Conservation (phyloP, 2,797 vertebrate genomes). For the Eleutherodactylus coqui region DNA sequence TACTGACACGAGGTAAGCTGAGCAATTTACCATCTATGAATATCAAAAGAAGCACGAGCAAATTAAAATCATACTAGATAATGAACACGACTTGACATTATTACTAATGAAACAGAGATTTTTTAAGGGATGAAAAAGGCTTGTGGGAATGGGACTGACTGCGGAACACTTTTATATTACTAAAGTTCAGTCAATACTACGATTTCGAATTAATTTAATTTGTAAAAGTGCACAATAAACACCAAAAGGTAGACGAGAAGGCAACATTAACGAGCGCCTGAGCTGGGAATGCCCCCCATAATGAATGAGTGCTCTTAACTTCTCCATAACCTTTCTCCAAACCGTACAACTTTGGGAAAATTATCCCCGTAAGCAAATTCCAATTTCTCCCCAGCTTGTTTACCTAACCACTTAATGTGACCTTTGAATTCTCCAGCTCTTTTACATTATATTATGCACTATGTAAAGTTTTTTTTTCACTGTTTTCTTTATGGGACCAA, state of each 20-base stretch:
- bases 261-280: constrained; percentile 8
- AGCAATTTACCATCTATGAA: neutral
- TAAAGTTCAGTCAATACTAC: constrained; percentile 1
- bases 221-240: constrained; percentile 28
- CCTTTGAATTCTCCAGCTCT: constrained; percentile 75
- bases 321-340: constrained; percentile 33
- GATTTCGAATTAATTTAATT: constrained; percentile 33
- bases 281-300: constrained; percentile 27
- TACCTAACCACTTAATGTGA: constrained; percentile 78
- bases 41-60: constrained; percentile 16
- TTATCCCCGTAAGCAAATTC: constrained; percentile 70
- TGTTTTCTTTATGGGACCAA: constrained; percentile 68
- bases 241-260: constrained; percentile 30
- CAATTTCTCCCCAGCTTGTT: constrained; percentile 74
- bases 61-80: constrained; percentile 26
- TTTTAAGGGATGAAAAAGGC: constrained; percentile 12
- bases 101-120: constrained; percentile 39
- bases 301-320: constrained; percentile 48
- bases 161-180: constrained; percentile 4
- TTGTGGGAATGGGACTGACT: constrained; percentile 15
- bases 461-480: constrained; percentile 70
- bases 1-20: neutral
- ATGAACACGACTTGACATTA: constrained; percentile 36
- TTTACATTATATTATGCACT: constrained; percentile 75
- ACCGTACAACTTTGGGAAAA: constrained; percentile 53